A percentile compares a stretch with the other conserved stretches of the same genome.
Evolutionary conservation across 2,113 vertebrate genomes (phyloP).

Genomic region (Hippocampus comes): DNA sequence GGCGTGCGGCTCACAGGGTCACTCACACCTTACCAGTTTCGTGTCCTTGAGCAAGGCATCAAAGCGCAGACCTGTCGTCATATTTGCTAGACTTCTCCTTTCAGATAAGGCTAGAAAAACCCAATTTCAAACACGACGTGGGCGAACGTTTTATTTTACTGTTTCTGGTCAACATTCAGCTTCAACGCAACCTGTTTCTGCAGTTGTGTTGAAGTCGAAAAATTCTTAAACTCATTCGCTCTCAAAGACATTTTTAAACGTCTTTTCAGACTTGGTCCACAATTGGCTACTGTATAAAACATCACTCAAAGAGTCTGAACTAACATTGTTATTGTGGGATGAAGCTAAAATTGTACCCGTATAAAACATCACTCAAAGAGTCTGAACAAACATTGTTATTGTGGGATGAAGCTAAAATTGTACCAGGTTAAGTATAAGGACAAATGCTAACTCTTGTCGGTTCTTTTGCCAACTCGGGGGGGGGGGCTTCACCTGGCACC

Average conservation of each 20-base stretch:
- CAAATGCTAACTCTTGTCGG: neutral
- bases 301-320: no score
- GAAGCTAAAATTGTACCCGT: no score
- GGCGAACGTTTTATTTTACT: neutral
- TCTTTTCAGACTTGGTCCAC: no score
- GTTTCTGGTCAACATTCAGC: neutral
- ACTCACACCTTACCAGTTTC: neutral
- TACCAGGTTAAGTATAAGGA: neutral
- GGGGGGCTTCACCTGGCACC: slow-evolving; percentile 20
- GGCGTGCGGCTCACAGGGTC: neutral
- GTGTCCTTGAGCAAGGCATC: neutral
- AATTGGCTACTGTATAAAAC: no score
- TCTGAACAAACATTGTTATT: no score
- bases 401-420: no score
- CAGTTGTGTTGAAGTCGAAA: no score
- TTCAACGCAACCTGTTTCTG: no score
- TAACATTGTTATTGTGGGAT: no score
- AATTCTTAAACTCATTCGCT: no score
- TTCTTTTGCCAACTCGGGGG: neutral
- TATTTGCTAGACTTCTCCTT: neutral
- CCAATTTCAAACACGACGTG: neutral
- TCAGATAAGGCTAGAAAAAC: neutral
- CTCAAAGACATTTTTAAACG: no score
- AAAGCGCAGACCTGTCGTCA: neutral
- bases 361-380: no score